Percentiles rank a stretch among this genome's conserved stretches.
phyloP scores from a whole-genome alignment of 2,797 vertebrate genomes.

The Rhodeus uyekii region DNA sequence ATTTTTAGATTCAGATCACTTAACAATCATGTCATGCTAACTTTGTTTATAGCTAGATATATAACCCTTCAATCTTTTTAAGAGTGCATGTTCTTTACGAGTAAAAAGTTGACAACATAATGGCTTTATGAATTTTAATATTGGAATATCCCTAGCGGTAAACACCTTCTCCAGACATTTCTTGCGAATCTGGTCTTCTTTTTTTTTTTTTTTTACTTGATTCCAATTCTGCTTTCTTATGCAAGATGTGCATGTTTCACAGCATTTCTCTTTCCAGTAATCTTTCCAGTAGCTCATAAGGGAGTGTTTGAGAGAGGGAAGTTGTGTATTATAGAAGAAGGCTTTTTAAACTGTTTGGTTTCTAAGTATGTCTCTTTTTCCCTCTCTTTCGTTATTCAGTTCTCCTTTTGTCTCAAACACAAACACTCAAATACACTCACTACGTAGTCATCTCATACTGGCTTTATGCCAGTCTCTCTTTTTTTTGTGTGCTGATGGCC shows the following conservation, averaged over 20 bases:
- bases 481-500: constrained; percentile 65
- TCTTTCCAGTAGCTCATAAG: not conserved
- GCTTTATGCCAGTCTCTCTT: constrained; percentile 65
- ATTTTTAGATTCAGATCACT: not conserved
- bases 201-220: not conserved
- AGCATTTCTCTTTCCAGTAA: constrained; percentile 18
- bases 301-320: not conserved
- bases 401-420: constrained; percentile 7
- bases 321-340: not conserved
- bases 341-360: not conserved
- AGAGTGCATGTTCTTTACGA: not conserved
- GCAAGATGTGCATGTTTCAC: constrained; percentile 8
- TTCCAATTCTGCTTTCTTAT: constrained; percentile 1
- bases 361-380: not conserved
- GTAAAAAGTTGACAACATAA: not conserved
- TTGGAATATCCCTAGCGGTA: not conserved
- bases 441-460: constrained; percentile 47
- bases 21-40: not conserved
- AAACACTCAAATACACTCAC: constrained; percentile 1
- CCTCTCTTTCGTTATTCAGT: not conserved
- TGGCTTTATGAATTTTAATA: constrained; percentile 9
- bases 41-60: not conserved
- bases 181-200: not conserved
- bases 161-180: not conserved
- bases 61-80: not conserved